Evolutionary conservation across 2,888 invertebrate genomes (phyloP).

Genomic region (Plutella xylostella): DNA sequence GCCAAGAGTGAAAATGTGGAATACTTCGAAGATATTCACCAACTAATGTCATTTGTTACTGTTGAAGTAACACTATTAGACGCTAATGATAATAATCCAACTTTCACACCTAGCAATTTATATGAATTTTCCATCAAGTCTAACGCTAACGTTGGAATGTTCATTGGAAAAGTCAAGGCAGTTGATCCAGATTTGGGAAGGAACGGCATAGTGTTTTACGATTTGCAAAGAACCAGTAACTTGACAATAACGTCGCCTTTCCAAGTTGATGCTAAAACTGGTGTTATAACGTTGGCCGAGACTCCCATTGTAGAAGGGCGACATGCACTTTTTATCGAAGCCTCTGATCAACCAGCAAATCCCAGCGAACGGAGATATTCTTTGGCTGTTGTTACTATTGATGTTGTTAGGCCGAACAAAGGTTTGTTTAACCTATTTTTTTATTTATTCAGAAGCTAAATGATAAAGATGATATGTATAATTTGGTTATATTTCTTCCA

Average conservation of each 20-base stretch:
- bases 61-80: slow-evolving; percentile 88
- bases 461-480: neutral
- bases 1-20: slow-evolving; percentile 52
- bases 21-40: slow-evolving; percentile 44
- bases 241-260: slow-evolving; percentile 76
- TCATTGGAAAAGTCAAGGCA: slow-evolving; percentile 83
- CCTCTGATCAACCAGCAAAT: slow-evolving; percentile 85
- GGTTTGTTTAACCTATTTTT: slow-evolving; percentile 37
- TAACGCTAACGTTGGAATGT: slow-evolving; percentile 76
- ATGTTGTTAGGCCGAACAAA: slow-evolving; percentile 71
- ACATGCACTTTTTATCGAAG: slow-evolving; percentile 86
- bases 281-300: slow-evolving; percentile 75
- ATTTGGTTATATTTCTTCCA: slow-evolving; percentile 26
- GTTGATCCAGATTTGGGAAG: slow-evolving; percentile 84
- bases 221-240: slow-evolving; percentile 76
- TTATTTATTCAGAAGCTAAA: neutral
- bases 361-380: slow-evolving; percentile 86
- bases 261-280: slow-evolving; percentile 77
- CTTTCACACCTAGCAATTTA: slow-evolving; percentile 84
- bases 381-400: slow-evolving; percentile 86
- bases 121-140: slow-evolving; percentile 82
- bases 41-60: slow-evolving; percentile 70
- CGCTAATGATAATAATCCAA: slow-evolving; percentile 92
- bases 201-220: slow-evolving; percentile 79
- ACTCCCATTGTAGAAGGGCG: slow-evolving; percentile 76